Percentiles rank a stretch among this genome's conserved stretches.
phyloP scores from a whole-genome alignment of 2,888 invertebrate genomes.

The Netelia fuscicornis region DNA sequence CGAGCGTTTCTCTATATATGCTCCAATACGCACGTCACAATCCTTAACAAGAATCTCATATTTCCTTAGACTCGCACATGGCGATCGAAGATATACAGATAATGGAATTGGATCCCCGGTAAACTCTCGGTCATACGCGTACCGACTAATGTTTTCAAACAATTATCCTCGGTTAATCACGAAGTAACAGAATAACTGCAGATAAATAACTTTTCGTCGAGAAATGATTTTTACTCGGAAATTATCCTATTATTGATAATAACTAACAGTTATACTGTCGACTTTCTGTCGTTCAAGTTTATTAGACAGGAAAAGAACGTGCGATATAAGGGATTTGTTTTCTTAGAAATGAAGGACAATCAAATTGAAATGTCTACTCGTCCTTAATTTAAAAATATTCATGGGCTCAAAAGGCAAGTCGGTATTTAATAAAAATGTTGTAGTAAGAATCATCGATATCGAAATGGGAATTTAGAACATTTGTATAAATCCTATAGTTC shows the following conservation, averaged over 20 bases:
- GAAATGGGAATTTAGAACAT: no score
- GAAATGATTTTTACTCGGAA: no score
- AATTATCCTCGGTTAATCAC: slow-evolving; percentile 18
- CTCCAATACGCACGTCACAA: slow-evolving; percentile 59
- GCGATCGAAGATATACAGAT: slow-evolving; percentile 42
- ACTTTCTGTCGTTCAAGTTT: not conserved
- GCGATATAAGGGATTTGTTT: no score
- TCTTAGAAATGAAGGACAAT: no score
- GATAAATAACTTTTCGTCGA: not conserved
- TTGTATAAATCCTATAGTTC: no score
- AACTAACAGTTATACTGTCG: not conserved
- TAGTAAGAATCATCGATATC: no score
- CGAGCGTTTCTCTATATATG: slow-evolving; percentile 66
- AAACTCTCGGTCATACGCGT: slow-evolving; percentile 45
- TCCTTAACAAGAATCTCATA: slow-evolving; percentile 66
- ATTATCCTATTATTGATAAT: not conserved
- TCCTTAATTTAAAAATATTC: no score
- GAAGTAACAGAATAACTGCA: slow-evolving; percentile 14
- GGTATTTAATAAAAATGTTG: no score
- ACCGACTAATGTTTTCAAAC: slow-evolving; percentile 44
- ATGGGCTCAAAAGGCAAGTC: no score
- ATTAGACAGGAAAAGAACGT: not conserved
- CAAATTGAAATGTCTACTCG: no score
- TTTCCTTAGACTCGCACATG: slow-evolving; percentile 33
- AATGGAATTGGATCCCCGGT: slow-evolving; percentile 59